Evolutionary conservation across 2,888 invertebrate genomes (phyloP).

Genomic region (Galerucella nymphaeae): DNA sequence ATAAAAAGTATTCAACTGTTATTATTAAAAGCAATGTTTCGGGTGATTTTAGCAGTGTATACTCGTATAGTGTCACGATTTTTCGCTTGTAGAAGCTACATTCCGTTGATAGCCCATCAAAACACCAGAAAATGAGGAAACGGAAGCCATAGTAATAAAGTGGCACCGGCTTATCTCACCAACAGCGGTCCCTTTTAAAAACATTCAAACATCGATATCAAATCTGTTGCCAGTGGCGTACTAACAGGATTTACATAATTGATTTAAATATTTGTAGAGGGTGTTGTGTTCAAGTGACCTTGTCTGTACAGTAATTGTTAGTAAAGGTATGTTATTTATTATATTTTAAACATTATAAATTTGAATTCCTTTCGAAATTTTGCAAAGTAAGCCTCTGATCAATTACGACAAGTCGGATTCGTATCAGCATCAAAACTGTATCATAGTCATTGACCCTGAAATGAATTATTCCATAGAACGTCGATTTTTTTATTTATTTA

Average conservation of each 20-base stretch:
- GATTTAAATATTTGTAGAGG: too few species aligned
- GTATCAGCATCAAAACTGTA: neutral
- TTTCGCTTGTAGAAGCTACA: constrained; percentile 15
- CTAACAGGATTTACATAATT: neutral
- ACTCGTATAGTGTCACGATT: neutral
- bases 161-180: constrained; percentile 27
- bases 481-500: neutral
- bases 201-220: constrained; percentile 20
- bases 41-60: constrained; percentile 10
- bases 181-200: constrained; percentile 22
- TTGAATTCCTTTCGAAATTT: too few species aligned
- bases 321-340: too few species aligned
- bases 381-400: neutral
- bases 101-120: constrained; percentile 28
- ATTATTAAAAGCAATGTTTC: neutral
- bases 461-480: constrained; percentile 7
- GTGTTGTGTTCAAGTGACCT: too few species aligned
- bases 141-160: constrained; percentile 33
- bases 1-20: too few species aligned
- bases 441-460: constrained; percentile 7
- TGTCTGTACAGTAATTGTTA: neutral
- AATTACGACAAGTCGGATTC: neutral
- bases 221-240: constrained; percentile 7
- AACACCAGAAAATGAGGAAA: constrained; percentile 28
- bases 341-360: too few species aligned